Evolutionary conservation across 2,113 vertebrate genomes (phyloP).

Genomic region (Pungitius pungitius): DNA sequence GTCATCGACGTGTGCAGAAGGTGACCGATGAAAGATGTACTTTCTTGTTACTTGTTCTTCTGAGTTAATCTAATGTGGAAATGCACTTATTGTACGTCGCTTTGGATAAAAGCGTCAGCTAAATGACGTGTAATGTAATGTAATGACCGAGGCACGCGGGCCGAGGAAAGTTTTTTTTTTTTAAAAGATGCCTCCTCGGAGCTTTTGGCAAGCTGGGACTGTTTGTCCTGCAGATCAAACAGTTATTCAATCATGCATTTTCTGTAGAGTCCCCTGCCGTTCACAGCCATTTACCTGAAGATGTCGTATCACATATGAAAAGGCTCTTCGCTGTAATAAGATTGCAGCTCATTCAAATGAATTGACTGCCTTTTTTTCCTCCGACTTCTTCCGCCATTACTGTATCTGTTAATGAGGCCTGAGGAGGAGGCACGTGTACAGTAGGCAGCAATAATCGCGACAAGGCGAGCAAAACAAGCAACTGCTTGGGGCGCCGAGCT

Average conservation of each 20-base stretch:
- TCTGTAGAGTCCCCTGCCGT: constrained; percentile 20
- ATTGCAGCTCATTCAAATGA: constrained; percentile 17
- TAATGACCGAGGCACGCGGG: too few species aligned
- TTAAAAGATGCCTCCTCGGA: constrained; percentile 7
- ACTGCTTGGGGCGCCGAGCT: too few species aligned
- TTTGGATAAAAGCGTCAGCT: too few species aligned
- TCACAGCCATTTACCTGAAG: constrained; percentile 19
- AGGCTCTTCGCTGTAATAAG: constrained; percentile 1
- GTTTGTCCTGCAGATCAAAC: constrained; percentile 27
- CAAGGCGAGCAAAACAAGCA: too few species aligned
- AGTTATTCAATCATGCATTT: constrained; percentile 15
- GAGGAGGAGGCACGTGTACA: neutral
- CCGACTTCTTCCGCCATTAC: neutral
- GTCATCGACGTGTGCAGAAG: constrained; percentile 37
- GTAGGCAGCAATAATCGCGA: neutral
- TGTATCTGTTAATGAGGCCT: constrained; percentile 24
- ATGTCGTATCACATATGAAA: constrained; percentile 24
- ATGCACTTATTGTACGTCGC: too few species aligned
- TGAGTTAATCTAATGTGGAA: too few species aligned
- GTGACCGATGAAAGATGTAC: too few species aligned
- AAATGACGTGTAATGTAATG: too few species aligned
- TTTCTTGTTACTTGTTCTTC: too few species aligned
- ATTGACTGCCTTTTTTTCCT: constrained; percentile 5
- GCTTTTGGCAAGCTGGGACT: neutral
- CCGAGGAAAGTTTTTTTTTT: neutral